These are phyloP conservation scores for Agelaius phoeniceus DNA, from an alignment of 2,113 vertebrate species.

Conservation along the genomic window DNA sequence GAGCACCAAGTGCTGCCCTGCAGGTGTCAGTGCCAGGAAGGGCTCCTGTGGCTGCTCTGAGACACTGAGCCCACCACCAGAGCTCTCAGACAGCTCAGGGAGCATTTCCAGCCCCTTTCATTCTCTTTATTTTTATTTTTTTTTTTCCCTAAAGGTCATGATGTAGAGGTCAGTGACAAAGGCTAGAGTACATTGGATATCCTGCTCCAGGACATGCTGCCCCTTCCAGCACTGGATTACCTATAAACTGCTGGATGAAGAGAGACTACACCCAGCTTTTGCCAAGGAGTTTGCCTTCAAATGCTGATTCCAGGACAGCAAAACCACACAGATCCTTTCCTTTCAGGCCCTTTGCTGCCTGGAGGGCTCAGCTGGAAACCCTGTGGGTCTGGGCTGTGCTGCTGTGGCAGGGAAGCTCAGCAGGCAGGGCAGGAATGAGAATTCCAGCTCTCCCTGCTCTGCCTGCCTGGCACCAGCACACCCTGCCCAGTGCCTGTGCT, in stretches of 20 bases:
- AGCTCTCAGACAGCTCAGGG: not conserved
- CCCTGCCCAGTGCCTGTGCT: not conserved
- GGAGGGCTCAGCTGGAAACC: not conserved
- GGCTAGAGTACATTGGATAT: not conserved
- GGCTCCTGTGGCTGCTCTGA: not conserved
- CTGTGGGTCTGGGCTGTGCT: accelerated
- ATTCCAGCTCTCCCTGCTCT: not conserved
- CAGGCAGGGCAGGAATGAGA: not conserved
- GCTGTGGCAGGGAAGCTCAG: not conserved
- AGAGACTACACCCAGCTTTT: not conserved
- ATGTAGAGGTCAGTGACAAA: not conserved
- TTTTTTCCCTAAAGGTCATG: too few species aligned
- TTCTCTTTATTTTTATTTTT: not conserved
- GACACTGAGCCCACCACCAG: not conserved
- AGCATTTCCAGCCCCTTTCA: not conserved
- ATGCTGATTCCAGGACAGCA: not conserved
- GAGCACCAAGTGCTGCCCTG: not conserved
- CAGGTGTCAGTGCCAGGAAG: not conserved
- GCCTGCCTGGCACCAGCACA: not conserved
- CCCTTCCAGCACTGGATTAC: not conserved
- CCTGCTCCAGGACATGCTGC: not conserved
- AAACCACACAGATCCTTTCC: not conserved
- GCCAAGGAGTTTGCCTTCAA: not conserved
- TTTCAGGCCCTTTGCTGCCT: not conserved
- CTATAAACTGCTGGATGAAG: not conserved